Evolutionary conservation across 2,797 vertebrate species (phyloP), one percentile per base, ranked within the genome.

Genomic region (Periophthalmus magnuspinnatus): DNA sequence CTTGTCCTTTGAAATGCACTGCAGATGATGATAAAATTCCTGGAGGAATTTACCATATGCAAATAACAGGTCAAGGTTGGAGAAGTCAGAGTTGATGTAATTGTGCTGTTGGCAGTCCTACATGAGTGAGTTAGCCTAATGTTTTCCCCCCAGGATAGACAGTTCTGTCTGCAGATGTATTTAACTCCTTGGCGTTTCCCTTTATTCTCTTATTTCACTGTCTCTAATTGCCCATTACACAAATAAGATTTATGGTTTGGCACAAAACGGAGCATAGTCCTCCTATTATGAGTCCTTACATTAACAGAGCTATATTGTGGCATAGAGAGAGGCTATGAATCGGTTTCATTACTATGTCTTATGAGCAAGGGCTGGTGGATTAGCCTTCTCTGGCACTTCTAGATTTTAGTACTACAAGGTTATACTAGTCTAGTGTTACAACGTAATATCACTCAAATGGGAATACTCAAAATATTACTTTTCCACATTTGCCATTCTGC

Each of bases 1-100:
- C 71, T 69, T 65, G 74, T 77, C 78, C 63, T 87, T 69, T 78
- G 66, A 68, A 78, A 78, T 69, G 33, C 58, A 55, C 74, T 72
- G 73, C 72, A 75, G 79, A 72, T 72, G 72, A 81, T 72, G 68
- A 77, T 56, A 76, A 74, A 45, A 81, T 65, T 88, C 85, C 81
- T 78, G 64, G 54, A 82, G 78, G 81, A 85, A 71, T 77, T 82
- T 79, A 85, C 80, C 75, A 58, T 67, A 84, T 85, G 81, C 70
- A 83, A 83, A 86, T 76, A 32, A 80, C 62, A 74, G 79, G 84
- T 91, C 84, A 90, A 87, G 72, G 80, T 83, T 75, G 76, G 73
- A 19, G 48, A 71, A 71, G 81, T 84, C 83, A 87, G 59, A 78
- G 74, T 76, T 80, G 79, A 79, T 83, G 77, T 75, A 55, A 86